A percentile compares a stretch with the other conserved stretches of the same genome.
Evolutionary conservation across 2,113 vertebrate species (phyloP).

Genomic region (Hemibagrus wyckioides): DNA sequence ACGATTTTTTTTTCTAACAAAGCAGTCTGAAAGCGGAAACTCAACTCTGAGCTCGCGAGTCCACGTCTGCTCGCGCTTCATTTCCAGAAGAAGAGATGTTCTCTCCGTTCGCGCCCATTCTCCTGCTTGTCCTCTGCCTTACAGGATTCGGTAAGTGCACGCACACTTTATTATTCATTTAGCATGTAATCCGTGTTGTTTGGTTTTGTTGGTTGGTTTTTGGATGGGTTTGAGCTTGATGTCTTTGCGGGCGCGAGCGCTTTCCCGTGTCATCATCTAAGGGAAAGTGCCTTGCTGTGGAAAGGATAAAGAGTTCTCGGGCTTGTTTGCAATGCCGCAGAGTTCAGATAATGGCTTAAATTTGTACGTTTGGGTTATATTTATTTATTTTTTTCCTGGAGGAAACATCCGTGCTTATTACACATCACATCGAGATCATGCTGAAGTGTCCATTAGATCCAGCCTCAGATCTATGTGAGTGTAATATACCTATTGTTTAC

Average conservation of each 20-base stretch:
- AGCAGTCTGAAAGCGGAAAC: neutral
- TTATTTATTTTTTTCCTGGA: neutral
- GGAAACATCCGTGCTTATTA: neutral
- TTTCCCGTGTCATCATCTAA: slow-evolving; percentile 9
- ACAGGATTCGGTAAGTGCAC: slow-evolving; percentile 40
- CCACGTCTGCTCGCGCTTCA: neutral
- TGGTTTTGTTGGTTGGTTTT: neutral
- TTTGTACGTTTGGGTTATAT: neutral
- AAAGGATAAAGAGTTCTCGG: neutral
- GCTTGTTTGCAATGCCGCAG: neutral
- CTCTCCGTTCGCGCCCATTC: neutral
- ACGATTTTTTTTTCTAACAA: neutral
- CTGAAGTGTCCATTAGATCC: neutral
- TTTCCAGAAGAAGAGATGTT: slow-evolving; percentile 19
- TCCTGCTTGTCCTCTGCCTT: slow-evolving; percentile 26
- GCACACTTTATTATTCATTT: neutral
- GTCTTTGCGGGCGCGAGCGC: neutral
- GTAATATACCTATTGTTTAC: neutral
- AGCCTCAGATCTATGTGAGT: neutral
- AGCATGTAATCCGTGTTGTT: neutral
- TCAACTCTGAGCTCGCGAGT: neutral
- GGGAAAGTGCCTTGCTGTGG: neutral
- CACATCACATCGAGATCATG: neutral
- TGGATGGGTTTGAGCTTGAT: neutral
- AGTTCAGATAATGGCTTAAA: neutral